Conservation (phyloP, 35 echinoderm and acorn worm genomes). For the Ophioderma brevispina region DNA sequence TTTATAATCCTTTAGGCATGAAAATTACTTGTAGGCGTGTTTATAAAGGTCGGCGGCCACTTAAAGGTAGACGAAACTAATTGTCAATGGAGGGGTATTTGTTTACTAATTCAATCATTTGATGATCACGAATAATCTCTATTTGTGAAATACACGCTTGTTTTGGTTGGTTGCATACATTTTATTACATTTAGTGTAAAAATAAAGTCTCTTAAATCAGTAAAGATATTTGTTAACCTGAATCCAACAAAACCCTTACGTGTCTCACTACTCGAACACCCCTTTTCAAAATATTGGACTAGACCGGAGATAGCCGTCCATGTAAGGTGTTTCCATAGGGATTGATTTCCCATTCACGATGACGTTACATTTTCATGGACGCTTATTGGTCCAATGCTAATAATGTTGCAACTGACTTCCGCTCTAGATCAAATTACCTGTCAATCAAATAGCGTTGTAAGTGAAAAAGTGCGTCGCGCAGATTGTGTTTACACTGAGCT, state of each 20-base stretch:
- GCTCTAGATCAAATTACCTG: constrained; percentile 78
- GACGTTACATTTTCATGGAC: not conserved
- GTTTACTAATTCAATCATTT: no score
- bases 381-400: constrained; percentile 52
- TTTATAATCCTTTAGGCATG: not conserved
- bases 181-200: no score
- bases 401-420: constrained; percentile 62
- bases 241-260: no score
- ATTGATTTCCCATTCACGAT: constrained; percentile 10
- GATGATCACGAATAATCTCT: no score
- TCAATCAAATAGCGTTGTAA: constrained; percentile 59
- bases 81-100: not conserved
- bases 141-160: no score
- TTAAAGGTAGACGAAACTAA: not conserved
- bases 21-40: not conserved
- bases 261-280: not conserved
- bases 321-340: constrained; percentile 12
- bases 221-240: no score
- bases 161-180: no score
- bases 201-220: no score
- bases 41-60: not conserved
- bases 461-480: constrained; percentile 66
- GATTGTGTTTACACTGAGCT: constrained; percentile 13
- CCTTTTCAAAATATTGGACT: not conserved
- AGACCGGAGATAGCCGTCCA: not conserved